phyloP scores from a whole-genome alignment of 2,113 vertebrate genomes.

The Nothobranchius kuhntae region DNA sequence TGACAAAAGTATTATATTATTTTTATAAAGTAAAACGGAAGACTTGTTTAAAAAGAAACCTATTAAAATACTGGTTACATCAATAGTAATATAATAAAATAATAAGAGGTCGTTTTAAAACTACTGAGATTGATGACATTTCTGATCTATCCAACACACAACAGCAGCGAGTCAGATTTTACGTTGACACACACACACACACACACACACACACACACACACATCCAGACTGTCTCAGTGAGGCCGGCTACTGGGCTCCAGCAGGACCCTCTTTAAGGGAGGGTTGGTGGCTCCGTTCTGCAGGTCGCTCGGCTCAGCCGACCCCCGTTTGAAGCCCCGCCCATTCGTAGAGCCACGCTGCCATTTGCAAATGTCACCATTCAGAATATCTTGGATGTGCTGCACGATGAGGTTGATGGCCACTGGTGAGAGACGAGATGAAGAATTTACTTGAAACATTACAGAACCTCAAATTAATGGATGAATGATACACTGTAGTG shows the following conservation, averaged over 20 bases:
- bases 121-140: background rate
- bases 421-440: conserved; percentile 72
- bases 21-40: conserved; percentile 45
- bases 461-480: background rate
- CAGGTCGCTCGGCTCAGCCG: conserved; percentile 79
- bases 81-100: conserved; percentile 21
- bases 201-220: too few species aligned
- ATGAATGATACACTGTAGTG: too few species aligned
- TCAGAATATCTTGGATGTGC: conserved; percentile 98
- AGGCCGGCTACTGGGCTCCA: conserved; percentile 94
- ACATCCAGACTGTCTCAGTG: conserved; percentile 77
- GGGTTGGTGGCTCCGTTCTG: conserved; percentile 54
- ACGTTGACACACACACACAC: too few species aligned
- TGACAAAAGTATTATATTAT: background rate
- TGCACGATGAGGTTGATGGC: conserved; percentile 99
- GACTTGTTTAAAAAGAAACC: conserved; percentile 31
- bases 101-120: conserved; percentile 17
- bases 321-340: conserved; percentile 83
- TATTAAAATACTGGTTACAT: background rate
- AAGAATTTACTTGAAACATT: background rate
- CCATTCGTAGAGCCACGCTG: conserved; percentile 80
- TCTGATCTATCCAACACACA: conserved; percentile 6
- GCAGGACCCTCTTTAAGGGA: conserved; percentile 83
- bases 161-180: conserved; percentile 17
- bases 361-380: conserved; percentile 93